These are phyloP conservation scores for Centropristis striata DNA, from an alignment of 2,113 vertebrate genomes.

Conservation along the genomic window DNA sequence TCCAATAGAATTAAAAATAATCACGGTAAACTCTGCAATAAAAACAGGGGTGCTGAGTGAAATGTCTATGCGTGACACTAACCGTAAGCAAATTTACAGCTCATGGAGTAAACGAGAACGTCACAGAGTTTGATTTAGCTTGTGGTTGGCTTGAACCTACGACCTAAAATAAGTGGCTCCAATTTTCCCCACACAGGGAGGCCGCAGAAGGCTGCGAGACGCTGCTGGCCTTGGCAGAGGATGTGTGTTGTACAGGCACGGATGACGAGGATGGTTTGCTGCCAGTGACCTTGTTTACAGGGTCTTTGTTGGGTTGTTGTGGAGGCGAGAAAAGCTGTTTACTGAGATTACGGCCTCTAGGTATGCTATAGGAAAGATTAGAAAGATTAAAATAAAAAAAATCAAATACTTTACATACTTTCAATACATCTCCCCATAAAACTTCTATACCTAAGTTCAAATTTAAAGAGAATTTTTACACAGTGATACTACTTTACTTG, in stretches of 20 bases:
- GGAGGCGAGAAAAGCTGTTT: conserved; percentile 4
- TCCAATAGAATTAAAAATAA: neutral
- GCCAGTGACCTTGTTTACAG: conserved; percentile 12
- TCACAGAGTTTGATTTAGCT: conserved; percentile 55
- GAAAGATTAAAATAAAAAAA: too few species aligned
- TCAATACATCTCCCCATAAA: neutral
- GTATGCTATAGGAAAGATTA: neutral
- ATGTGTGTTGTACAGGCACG: conserved; percentile 2
- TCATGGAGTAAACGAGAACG: conserved; percentile 4
- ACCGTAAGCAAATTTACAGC: conserved; percentile 34
- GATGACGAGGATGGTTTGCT: conserved; percentile 5
- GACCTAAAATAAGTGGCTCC: conserved; percentile 55
- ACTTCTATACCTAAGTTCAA: neutral
- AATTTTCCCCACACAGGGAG: conserved; percentile 45
- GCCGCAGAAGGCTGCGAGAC: conserved; percentile 7
- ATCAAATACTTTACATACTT: neutral
- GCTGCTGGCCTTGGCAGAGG: conserved; percentile 30
- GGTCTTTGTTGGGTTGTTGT: conserved; percentile 2
- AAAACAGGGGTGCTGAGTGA: neutral
- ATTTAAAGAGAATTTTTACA: neutral
- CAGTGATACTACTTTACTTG: neutral
- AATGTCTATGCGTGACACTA: conserved; percentile 19
- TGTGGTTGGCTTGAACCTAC: conserved; percentile 53
- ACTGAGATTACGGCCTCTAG: neutral
- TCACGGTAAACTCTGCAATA: neutral